These are phyloP conservation scores for Anarhynchus alexandrinus DNA, from an alignment of 2,113 vertebrate species.

Conservation along the genomic window DNA sequence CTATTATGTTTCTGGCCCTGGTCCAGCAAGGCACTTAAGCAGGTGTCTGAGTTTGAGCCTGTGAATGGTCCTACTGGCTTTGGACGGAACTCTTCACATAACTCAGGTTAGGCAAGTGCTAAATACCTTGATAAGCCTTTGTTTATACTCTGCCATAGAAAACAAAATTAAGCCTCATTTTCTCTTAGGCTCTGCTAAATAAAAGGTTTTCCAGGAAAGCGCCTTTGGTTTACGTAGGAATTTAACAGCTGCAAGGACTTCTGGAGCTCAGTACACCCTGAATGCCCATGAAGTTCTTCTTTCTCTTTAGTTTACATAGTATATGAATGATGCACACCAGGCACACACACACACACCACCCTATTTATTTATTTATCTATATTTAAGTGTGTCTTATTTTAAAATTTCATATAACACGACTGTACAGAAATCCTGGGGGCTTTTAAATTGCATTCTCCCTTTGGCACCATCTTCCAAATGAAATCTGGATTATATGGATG, in stretches of 20 bases:
- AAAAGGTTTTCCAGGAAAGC: neutral
- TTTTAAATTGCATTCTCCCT: neutral
- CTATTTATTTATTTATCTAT: neutral
- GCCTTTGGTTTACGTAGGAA: neutral
- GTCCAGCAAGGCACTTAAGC: constrained; percentile 38
- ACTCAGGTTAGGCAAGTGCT: neutral
- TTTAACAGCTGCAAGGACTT: neutral
- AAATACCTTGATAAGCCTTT: neutral
- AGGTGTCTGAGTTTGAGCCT: neutral
- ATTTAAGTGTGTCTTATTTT: neutral
- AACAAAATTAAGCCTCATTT: neutral
- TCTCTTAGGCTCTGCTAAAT: neutral
- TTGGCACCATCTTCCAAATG: neutral
- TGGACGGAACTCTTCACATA: neutral
- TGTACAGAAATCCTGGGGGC: neutral
- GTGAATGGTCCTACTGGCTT: neutral
- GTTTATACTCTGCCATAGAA: neutral
- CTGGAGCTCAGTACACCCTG: neutral
- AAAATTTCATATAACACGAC: fast-evolving
- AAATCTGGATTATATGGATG: neutral
- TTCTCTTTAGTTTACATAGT: neutral
- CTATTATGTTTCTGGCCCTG: constrained; percentile 13
- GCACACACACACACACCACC: neutral
- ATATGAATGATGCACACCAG: neutral
- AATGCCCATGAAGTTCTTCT: neutral